These are phyloP conservation scores for Thereva unica DNA, from an alignment of 2,888 invertebrate genomes.

Conservation along the genomic window DNA sequence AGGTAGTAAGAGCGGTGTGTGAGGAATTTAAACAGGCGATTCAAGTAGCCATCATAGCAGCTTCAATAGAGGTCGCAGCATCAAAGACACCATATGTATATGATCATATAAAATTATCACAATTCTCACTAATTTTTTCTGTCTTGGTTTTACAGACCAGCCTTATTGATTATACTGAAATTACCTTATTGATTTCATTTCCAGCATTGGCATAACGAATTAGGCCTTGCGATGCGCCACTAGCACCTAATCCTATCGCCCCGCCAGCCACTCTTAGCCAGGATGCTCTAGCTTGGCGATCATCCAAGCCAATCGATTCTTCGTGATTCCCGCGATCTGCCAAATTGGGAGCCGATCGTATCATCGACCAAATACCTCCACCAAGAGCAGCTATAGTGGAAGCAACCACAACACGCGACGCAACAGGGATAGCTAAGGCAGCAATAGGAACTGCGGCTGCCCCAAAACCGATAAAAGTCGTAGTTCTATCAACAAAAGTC, in stretches of 20 bases:
- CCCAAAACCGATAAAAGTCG: constrained; percentile 46
- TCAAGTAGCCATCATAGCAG: too few species aligned
- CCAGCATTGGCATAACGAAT: not conserved
- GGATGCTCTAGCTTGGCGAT: constrained; percentile 11
- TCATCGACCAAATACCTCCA: not conserved
- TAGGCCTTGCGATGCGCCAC: constrained; percentile 11
- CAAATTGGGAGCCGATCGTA: not conserved
- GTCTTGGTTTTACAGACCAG: too few species aligned
- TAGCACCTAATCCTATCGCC: constrained; percentile 3
- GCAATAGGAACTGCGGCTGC: constrained; percentile 47
- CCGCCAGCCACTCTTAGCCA: constrained; percentile 16
- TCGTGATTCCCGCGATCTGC: constrained; percentile 7
- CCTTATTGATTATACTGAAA: not conserved
- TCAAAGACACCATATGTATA: too few species aligned
- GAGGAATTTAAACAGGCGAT: too few species aligned
- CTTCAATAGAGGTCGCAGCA: too few species aligned
- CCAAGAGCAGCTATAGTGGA: not conserved
- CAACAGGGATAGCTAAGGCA: constrained; percentile 31
- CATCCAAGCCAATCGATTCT: not conserved
- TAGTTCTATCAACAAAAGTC: constrained; percentile 44
- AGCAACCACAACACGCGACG: not conserved
- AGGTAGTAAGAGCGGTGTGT: too few species aligned
- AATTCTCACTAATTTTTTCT: too few species aligned
- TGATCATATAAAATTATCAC: too few species aligned
- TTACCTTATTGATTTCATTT: not conserved